These are phyloP conservation scores for Calephelis nemesis DNA, from an alignment of 1,140 invertebrate species.

Conservation along the genomic window DNA sequence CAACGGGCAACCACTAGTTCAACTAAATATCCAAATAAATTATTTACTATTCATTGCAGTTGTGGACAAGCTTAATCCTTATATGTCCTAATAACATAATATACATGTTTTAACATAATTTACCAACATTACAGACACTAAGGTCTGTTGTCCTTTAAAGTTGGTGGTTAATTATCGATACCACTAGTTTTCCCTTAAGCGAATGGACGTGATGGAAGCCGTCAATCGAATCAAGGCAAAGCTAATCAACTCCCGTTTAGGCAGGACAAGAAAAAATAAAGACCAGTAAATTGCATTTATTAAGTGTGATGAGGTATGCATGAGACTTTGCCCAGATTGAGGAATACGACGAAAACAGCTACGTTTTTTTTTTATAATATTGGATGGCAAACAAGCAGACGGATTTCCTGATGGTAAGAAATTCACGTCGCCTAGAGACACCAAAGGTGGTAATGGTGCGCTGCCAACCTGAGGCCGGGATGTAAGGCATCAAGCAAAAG, in stretches of 20 bases:
- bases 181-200: constrained; percentile 3
- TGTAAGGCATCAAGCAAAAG: no score
- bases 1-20: no score
- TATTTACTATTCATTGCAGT: constrained; percentile 5
- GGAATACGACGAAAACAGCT: no score
- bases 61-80: not conserved
- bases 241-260: constrained; percentile 5
- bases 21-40: not conserved
- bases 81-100: constrained; percentile 14
- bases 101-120: constrained; percentile 16
- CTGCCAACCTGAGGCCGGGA: no score
- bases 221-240: constrained; percentile 9
- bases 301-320: not conserved
- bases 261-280: not conserved
- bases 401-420: no score
- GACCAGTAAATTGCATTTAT: constrained; percentile 12
- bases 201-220: not conserved
- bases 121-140: constrained; percentile 6
- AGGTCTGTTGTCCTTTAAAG: not conserved
- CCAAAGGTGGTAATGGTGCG: no score
- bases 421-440: no score
- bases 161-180: constrained; percentile 2
- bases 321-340: not conserved
- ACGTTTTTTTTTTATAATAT: no score
- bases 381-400: no score